Conservation (phyloP, 2,797 vertebrate species). For the Huso huso region DNA sequence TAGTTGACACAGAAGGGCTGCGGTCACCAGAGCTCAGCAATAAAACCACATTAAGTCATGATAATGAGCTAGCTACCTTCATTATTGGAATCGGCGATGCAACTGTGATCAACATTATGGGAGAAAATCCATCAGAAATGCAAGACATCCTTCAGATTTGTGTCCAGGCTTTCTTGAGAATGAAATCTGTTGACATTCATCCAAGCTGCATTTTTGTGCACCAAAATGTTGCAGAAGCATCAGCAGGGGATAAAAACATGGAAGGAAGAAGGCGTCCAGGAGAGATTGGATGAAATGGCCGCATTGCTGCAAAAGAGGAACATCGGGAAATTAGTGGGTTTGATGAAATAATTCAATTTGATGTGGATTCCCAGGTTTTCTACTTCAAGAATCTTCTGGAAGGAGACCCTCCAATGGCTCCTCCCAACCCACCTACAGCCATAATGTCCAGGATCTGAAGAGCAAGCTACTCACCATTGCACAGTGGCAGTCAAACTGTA, state of each 20-base stretch:
- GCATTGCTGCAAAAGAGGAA: constrained; percentile 13
- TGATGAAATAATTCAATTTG: constrained; percentile 20
- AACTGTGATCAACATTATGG: constrained; percentile 25
- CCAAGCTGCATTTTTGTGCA: constrained; percentile 51
- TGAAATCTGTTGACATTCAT: constrained; percentile 13
- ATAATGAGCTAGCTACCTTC: constrained; percentile 23
- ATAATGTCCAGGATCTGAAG: constrained; percentile 20
- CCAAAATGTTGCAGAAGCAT: constrained; percentile 42
- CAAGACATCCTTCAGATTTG: constrained; percentile 23
- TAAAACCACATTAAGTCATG: constrained; percentile 7
- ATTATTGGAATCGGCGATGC: constrained; percentile 19
- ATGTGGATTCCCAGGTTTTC: constrained; percentile 17
- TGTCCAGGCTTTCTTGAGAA: constrained; percentile 22
- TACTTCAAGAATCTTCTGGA: constrained; percentile 20
- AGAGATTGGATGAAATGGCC: constrained; percentile 19
- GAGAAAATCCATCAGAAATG: constrained; percentile 22
- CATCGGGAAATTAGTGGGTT: constrained; percentile 6
- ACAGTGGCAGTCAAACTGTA: constrained; percentile 2
- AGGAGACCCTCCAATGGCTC: constrained; percentile 25
- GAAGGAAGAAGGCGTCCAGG: constrained; percentile 6
- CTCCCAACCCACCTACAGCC: constrained; percentile 20
- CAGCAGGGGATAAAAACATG: constrained; percentile 15
- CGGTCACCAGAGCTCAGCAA: constrained; percentile 12
- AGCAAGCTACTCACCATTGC: constrained; percentile 6
- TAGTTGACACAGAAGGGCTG: constrained; percentile 23